Evolutionary conservation across 2,888 invertebrate genomes (phyloP), one percentile per base, ranked within the genome.

Genomic region (Drosophila engyochracea): DNA sequence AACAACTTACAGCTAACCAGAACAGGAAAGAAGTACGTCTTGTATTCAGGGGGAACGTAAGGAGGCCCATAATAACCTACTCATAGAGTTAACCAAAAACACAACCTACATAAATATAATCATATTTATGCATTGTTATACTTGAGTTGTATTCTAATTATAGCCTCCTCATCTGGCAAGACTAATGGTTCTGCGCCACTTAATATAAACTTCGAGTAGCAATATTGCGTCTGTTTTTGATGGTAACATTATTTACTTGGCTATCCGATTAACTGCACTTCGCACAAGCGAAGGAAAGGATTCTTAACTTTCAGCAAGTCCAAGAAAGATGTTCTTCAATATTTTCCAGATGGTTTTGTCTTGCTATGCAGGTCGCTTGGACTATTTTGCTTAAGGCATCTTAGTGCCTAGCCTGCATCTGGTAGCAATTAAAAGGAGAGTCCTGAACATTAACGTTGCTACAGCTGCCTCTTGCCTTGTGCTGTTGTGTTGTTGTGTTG

Each of bases 371-470:
- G 55, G 33, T 37, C 25, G 25, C 60, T 41, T 28, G 39, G 14
- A 39, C n/a, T n/a, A n/a, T n/a, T 5, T 37, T 49, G 73, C 52
- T 39, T 14, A 37, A 31, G 52, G 30, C 63, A 14, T 22, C 52
- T 52, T 16, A 4, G 53, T n/a, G 49, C 65, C 67, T 65, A 33
- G n/a, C 52, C 60, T 62, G 74, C 74, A 71, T 59, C 69, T 84
- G 72, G 68, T 53, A 74, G 81, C 85, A 82, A 85, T 88, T 88
- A 85, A 85, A 81, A 83, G 61, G 63, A 70, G 58, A 73, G 66
- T 58, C 81, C 82, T 83, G 82, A 86, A 80, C 74, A 79, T 79
- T 77, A 44, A n/a, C 12, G 70, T 67, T 65, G 75, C 70, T 68
- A 49, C 51, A 67, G 67, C 30, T 49, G 71, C 30, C 63, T 39